Base-by-base conservation (phyloP, 2,797 vertebrate genomes). In the Rhinatrema bivittatum region DNA sequence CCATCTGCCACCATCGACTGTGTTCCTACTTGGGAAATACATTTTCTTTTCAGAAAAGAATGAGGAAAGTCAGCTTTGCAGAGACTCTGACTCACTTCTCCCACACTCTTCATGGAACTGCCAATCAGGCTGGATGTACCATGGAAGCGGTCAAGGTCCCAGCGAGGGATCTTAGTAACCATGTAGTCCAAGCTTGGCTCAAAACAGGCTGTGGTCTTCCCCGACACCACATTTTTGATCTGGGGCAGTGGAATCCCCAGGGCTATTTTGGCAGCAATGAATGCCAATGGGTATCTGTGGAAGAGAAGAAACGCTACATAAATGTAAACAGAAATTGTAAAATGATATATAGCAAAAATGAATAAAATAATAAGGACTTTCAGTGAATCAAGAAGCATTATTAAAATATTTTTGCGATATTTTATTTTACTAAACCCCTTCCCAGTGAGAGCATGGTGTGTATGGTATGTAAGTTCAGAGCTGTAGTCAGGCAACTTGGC, bases 91-190 rank as follows among this genome's bases (percentile, higher is more conserved):
- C 77, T 63, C 53, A 94, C 93, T 90, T 96, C 93, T 69, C 94
- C 93, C 7, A 98, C 94, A 10, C 94, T 97, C 76, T 95, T 98
- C 92, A 97, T 95, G 34, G 91, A 86, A 39, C 89, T 97, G 33
- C 94, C 93, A 25, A 94, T 97, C 53, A 65, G 69, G 7, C 37
- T 75, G 15, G 93, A 93, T 22, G 75, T 85, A 35, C 81, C 90
- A 34, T 91, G 95, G 34, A 98, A 98, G 31, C 91, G 92, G 55
- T 95, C 93, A 42, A 97, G 75, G 52, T 97, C 95, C 91, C 90
- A 97, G 37, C 90, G 91, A 15, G 94, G 93, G 56, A 98, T 88
- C 65, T 97, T 97, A 19, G 94, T 94, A 31, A 97, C 92, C 18
- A 97, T 72, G 18, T 98, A 97, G 67, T 97, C 94, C 22, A 97